Conservation (phyloP, 2,888 invertebrate genomes). For the Caenorhabditis macrosperma region DNA sequence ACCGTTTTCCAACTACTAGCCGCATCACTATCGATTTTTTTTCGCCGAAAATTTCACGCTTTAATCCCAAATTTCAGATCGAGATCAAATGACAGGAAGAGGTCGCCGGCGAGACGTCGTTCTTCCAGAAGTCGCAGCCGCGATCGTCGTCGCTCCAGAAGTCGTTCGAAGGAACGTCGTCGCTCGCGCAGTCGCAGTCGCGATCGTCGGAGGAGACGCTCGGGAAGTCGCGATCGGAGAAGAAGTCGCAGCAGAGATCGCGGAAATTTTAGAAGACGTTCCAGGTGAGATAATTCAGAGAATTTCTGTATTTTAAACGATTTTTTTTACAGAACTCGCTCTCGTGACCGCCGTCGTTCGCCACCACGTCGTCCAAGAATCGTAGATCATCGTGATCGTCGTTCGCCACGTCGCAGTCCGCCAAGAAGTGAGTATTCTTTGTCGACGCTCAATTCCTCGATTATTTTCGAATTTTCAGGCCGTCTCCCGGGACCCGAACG, state of each 20-base stretch:
- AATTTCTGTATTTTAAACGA: neutral
- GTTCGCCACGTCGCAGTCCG: slow-evolving; percentile 59
- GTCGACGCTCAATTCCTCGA: neutral
- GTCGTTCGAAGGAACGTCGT: slow-evolving; percentile 11
- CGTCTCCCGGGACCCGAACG: slow-evolving; percentile 86
- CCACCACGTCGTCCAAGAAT: slow-evolving; percentile 61
- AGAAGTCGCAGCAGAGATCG: slow-evolving; percentile 46
- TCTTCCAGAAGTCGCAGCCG: neutral
- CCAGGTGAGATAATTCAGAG: slow-evolving; percentile 21
- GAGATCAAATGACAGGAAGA: slow-evolving; percentile 2
- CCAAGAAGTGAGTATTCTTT: slow-evolving; percentile 45
- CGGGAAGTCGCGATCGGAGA: slow-evolving; percentile 39
- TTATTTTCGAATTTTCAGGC: slow-evolving; percentile 80
- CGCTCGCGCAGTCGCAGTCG: slow-evolving; percentile 58
- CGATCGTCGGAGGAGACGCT: slow-evolving; percentile 53
- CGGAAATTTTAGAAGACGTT: slow-evolving; percentile 31
- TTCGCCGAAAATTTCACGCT: no score
- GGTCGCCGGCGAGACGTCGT: neutral
- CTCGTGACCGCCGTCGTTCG: slow-evolving; percentile 61
- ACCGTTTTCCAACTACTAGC: no score
- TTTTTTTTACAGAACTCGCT: slow-evolving; percentile 45
- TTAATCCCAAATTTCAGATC: neutral
- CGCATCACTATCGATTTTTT: no score
- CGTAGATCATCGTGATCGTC: slow-evolving; percentile 56
- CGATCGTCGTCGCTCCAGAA: slow-evolving; percentile 34